A percentile compares a stretch with the other conserved stretches of the same genome.
phyloP scores from a whole-genome alignment of 1,140 invertebrate genomes.

The Ephestia elutella region DNA sequence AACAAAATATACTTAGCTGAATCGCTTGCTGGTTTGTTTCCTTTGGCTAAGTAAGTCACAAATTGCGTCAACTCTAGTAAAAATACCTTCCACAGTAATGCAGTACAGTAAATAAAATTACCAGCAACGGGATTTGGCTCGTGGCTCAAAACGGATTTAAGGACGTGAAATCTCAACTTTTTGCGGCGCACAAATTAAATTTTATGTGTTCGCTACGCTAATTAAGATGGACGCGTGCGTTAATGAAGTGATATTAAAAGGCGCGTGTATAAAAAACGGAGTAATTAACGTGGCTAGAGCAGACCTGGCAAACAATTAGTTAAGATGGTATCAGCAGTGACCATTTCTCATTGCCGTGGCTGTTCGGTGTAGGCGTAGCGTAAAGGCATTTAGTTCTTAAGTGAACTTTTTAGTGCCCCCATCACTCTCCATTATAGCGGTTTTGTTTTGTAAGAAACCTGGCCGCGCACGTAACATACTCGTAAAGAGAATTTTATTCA shows the following conservation, averaged over 20 bases:
- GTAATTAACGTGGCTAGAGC: constrained; percentile 22
- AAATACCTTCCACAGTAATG: neutral
- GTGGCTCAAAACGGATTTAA: constrained; percentile 2
- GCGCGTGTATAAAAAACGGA: constrained; percentile 5
- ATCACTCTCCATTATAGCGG: neutral
- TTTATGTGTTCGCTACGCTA: constrained; percentile 2
- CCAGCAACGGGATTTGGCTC: neutral
- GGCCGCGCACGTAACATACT: constrained; percentile 8
- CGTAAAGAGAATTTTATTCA: constrained; percentile 7
- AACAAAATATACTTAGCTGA: too few relatives aligned
- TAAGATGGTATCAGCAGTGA: constrained; percentile 26
- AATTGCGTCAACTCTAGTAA: neutral
- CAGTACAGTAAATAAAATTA: constrained; percentile 5
- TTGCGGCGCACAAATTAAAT: neutral
- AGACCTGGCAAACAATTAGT: constrained; percentile 28
- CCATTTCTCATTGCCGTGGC: constrained; percentile 25
- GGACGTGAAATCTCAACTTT: constrained; percentile 2
- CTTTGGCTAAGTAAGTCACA: too few relatives aligned
- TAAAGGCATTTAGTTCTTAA: constrained; percentile 1
- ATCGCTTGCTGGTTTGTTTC: too few relatives aligned
- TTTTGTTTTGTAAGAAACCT: neutral
- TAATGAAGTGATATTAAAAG: constrained; percentile 11
- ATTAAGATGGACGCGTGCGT: constrained; percentile 2
- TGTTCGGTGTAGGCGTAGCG: constrained; percentile 4
- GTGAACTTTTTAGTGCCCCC: constrained; percentile 7